These are phyloP conservation scores for Chymomyza costata DNA, from an alignment of 1,140 invertebrate genomes.

Conservation along the genomic window DNA sequence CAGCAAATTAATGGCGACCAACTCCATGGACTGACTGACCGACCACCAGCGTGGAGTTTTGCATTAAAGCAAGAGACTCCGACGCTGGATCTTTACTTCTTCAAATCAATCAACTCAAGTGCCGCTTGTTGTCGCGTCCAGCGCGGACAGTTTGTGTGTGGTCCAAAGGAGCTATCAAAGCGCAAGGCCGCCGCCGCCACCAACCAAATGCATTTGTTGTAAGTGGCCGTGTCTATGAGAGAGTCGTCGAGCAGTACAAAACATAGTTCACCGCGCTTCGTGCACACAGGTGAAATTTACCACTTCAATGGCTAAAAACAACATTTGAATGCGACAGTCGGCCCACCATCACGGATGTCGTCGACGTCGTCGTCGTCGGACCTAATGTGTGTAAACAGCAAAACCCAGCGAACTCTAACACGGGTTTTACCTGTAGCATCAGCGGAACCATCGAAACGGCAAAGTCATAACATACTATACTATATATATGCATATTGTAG, in stretches of 20 bases:
- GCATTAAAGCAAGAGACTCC: conserved; percentile 68
- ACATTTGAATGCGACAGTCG: conserved; percentile 67
- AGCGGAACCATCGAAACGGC: conserved; percentile 50
- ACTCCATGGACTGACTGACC: conserved; percentile 21
- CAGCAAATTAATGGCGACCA: conserved; percentile 59
- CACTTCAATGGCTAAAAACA: conserved; percentile 71
- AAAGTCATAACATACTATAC: conserved; percentile 54
- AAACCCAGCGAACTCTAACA: conserved; percentile 22
- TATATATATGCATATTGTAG: conserved; percentile 40
- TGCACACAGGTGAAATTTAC: conserved; percentile 72
- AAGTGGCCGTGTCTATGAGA: conserved; percentile 65
- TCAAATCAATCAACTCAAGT: conserved; percentile 70
- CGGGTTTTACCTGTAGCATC: conserved; percentile 13
- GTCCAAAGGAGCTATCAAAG: conserved; percentile 59
- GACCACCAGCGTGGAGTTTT: conserved; percentile 58
- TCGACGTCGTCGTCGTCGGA: conserved; percentile 56
- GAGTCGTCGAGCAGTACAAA: conserved; percentile 11
- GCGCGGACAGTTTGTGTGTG: conserved; percentile 51
- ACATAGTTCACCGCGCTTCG: conserved; percentile 15
- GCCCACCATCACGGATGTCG: background rate
- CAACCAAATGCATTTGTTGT: conserved; percentile 64
- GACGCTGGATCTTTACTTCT: conserved; percentile 35
- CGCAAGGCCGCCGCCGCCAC: conserved; percentile 31
- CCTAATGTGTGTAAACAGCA: conserved; percentile 63
- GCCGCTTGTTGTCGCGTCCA: conserved; percentile 23